Percentiles rank a stretch among this genome's conserved stretches.
These are phyloP conservation scores for Acrossocheilus fasciatus DNA, from an alignment of 2,797 vertebrate genomes.

Conservation along the genomic window DNA sequence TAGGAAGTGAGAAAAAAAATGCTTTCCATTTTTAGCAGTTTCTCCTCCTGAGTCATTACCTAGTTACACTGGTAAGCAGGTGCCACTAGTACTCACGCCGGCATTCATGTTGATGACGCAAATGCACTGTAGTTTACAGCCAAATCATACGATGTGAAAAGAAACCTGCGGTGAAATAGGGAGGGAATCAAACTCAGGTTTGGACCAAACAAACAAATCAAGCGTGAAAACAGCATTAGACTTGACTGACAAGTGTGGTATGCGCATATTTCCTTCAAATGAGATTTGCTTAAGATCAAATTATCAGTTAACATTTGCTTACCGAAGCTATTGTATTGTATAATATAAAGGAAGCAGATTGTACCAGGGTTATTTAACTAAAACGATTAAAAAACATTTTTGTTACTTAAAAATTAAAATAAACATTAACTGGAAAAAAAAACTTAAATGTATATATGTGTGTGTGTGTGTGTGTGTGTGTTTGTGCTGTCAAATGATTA, in stretches of 20 bases:
- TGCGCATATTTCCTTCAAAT: not conserved
- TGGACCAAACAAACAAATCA: not conserved
- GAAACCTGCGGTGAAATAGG: not conserved
- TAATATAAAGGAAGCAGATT: not conserved
- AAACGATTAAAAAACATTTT: not conserved
- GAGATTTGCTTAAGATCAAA: not conserved
- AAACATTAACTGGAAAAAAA: too few relatives aligned
- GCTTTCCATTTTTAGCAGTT: constrained; percentile 4
- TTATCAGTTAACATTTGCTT: not conserved
- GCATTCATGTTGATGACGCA: not conserved
- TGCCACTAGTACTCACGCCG: not conserved
- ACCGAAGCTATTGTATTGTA: not conserved
- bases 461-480: too few relatives aligned
- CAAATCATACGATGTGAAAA: not conserved
- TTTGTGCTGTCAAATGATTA: too few relatives aligned
- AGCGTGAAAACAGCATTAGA: not conserved
- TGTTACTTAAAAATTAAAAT: too few relatives aligned
- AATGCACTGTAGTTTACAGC: not conserved
- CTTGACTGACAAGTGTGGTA: not conserved
- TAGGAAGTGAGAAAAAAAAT: not conserved
- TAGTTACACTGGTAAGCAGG: not conserved
- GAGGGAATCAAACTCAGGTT: not conserved
- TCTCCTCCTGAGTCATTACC: not conserved
- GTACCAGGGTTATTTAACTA: not conserved
- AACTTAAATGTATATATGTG: too few relatives aligned